Base-by-base conservation (phyloP, 2,888 invertebrate genomes). In the Trichacis sp. region DNA sequence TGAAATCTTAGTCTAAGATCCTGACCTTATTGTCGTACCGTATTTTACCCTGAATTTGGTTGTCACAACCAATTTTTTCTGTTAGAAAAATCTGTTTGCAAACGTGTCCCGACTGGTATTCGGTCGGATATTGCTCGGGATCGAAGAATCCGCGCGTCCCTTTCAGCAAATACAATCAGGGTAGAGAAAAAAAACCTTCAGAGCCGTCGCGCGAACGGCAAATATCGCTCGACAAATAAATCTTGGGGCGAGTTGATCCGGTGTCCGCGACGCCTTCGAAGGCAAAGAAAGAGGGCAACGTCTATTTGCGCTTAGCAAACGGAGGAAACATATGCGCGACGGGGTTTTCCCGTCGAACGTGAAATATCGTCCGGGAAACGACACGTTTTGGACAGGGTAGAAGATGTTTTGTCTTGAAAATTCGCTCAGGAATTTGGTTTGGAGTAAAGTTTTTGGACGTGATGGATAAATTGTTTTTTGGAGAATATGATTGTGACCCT, bases 171-270 rank as follows among this genome's bases (percentile, higher is more conserved):
- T 62, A 66, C 47, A 62, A 61, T 43, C 33, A 49, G 30, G 17
- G 46, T n/a, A n/a, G n/a, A n/a, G n/a, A n/a, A 56, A 43, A 45
- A 52, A 66, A 63, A 67, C 50, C 50, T n/a, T 42, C 9, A 50
- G 24, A 40, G 48, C 19, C 58, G 12, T 53, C 50, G 29, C 46
- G 49, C 53, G 54, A 61, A 59, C 59, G 55, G 62, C 59, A 67
- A 67, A 67, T 62, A 67, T 62, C 62, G 46, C 57, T 29, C 62
- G 52, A 52, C 53, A 63, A 63, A 67, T 60, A 67, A 62, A 67
- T 62, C 62, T 42, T 20, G 12, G 42, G n/a, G 30, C 29, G 60
- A 36, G 38, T 48, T 17, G 33, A 45, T 45, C 40, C 29, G 56
- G 24, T 40, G 40, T 40, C 40, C 14, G 40, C 40, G 40, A 40